These are phyloP conservation scores for Geranospiza caerulescens DNA, from an alignment of 2,797 vertebrate genomes.

Conservation along the genomic window DNA sequence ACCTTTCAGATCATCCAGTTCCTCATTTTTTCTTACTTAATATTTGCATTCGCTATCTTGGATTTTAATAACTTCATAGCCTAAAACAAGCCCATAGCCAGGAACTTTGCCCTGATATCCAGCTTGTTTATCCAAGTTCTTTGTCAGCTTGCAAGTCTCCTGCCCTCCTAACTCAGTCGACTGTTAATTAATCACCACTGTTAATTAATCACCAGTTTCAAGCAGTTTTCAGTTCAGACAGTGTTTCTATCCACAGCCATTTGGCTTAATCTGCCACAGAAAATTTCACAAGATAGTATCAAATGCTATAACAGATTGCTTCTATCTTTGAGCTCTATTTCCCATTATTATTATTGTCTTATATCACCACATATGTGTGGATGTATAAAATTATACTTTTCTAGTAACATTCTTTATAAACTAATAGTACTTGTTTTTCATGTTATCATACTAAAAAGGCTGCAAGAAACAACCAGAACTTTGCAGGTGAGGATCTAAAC, in stretches of 20 bases:
- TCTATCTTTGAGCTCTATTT: not conserved
- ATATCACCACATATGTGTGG: rapidly evolving
- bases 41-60: not conserved
- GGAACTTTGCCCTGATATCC: not conserved
- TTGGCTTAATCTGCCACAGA: not conserved
- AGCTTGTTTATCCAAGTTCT: not conserved
- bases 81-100: not conserved
- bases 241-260: not conserved
- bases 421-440: not conserved
- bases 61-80: not conserved
- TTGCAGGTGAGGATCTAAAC: not conserved
- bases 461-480: not conserved
- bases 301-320: not conserved
- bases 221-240: not conserved
- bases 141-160: not conserved
- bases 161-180: not conserved
- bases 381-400: not conserved
- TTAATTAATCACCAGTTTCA: not conserved
- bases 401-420: not conserved
- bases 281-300: not conserved
- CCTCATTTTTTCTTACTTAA: not conserved
- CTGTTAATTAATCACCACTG: not conserved
- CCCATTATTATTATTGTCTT: not conserved
- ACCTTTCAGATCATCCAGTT: not conserved
- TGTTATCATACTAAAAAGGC: not conserved